Evolutionary conservation across 1,140 invertebrate species (phyloP).

Genomic region (Solen grandis): DNA sequence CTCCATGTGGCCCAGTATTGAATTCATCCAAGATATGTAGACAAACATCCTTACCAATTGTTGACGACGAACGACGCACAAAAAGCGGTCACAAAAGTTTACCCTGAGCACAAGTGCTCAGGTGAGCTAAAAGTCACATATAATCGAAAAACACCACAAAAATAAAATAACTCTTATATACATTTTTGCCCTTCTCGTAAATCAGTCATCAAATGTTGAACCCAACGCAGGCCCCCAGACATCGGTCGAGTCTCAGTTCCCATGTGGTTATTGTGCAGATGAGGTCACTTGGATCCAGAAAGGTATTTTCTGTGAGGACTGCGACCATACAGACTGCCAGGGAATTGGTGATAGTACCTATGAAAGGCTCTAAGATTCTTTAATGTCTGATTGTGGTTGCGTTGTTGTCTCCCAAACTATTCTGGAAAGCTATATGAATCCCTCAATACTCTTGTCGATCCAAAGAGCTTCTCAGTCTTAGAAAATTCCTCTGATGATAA

Average conservation of each 20-base stretch:
- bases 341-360: constrained; percentile 11
- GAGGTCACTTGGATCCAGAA: constrained; percentile 65
- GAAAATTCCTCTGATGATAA: constrained; percentile 4
- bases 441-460: not conserved
- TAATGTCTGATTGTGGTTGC: constrained; percentile 8
- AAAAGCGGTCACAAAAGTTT: no score
- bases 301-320: constrained; percentile 7
- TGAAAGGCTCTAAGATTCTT: not conserved
- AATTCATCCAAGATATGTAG: no score
- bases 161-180: not conserved
- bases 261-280: not conserved
- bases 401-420: constrained; percentile 16
- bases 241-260: not conserved
- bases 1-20: no score
- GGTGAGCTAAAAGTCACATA: no score
- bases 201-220: not conserved
- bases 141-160: not conserved
- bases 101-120: no score
- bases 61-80: no score
- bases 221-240: not conserved
- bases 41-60: no score
- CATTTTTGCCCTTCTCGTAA: not conserved
- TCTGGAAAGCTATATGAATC: not conserved
- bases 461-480: not conserved
- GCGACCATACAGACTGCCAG: constrained; percentile 5